These are phyloP conservation scores for Paedocypris micromegethes DNA, from an alignment of 2,797 vertebrate species.

Conservation along the genomic window DNA sequence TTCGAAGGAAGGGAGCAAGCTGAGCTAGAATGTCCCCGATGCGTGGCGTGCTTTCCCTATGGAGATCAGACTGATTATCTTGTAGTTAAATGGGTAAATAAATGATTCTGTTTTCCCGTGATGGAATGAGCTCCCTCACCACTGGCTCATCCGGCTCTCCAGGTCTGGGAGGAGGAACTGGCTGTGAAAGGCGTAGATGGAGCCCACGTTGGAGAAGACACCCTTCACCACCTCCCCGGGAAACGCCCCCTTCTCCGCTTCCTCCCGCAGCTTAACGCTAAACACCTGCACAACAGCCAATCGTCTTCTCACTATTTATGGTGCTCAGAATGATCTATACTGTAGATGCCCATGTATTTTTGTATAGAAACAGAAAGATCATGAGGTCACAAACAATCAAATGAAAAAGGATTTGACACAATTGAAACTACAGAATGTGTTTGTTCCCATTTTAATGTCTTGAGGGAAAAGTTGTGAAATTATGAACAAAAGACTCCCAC, in stretches of 20 bases:
- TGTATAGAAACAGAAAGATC: too few relatives aligned
- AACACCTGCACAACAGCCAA: constrained; percentile 69
- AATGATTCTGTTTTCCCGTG: not conserved
- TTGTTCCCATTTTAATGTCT: too few relatives aligned
- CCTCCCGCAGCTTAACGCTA: constrained; percentile 72
- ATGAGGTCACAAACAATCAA: too few relatives aligned
- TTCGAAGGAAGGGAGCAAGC: constrained; percentile 84
- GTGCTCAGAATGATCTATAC: not conserved
- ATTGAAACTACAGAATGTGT: too few relatives aligned
- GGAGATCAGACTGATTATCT: not conserved
- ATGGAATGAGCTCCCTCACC: constrained; percentile 62
- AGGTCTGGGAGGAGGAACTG: constrained; percentile 84
- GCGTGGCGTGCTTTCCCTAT: constrained; percentile 69
- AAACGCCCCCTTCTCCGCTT: constrained; percentile 73
- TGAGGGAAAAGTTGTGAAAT: too few relatives aligned
- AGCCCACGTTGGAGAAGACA: constrained; percentile 88
- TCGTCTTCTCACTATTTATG: not conserved
- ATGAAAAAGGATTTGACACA: too few relatives aligned
- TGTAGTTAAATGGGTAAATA: not conserved
- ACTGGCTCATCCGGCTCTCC: constrained; percentile 72
- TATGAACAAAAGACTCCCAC: too few relatives aligned
- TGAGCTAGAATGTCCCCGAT: constrained; percentile 81
- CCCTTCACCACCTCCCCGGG: constrained; percentile 78
- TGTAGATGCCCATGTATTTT: not conserved
- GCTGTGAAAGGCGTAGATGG: constrained; percentile 83